Percentiles rank a stretch among this genome's conserved stretches.
Evolutionary conservation across 2,888 invertebrate genomes (phyloP).

Genomic region (Calliphora vomitoria): DNA sequence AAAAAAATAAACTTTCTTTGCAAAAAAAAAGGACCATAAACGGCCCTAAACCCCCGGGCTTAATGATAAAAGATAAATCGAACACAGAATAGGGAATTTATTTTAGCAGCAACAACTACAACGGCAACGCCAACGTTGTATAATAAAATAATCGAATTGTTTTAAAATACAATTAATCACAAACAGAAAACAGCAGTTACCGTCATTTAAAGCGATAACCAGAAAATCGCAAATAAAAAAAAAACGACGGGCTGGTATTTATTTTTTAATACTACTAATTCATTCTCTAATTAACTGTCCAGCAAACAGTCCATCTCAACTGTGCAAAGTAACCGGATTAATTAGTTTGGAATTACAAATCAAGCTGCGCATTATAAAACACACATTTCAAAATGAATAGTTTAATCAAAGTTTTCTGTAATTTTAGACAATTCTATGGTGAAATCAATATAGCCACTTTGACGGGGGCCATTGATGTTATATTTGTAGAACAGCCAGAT

Average conservation of each 20-base stretch:
- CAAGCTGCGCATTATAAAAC: neutral
- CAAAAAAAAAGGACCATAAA: slow-evolving; percentile 16
- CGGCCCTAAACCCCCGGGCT: neutral
- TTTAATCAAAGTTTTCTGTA: slow-evolving; percentile 85
- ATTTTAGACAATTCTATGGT: slow-evolving; percentile 98
- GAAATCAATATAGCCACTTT: slow-evolving; percentile 99
- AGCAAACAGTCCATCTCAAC: neutral
- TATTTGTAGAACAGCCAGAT: slow-evolving; percentile 98
- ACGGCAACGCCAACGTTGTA: slow-evolving; percentile 10
- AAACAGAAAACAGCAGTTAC: neutral
- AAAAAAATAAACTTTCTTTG: slow-evolving; percentile 64
- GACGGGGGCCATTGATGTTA: slow-evolving; percentile 99
- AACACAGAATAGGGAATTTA: slow-evolving; percentile 19
- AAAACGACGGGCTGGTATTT: slow-evolving; percentile 11
- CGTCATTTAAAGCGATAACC: slow-evolving; percentile 38
- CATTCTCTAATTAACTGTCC: slow-evolving; percentile 19
- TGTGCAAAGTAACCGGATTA: neutral
- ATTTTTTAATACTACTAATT: slow-evolving; percentile 1
- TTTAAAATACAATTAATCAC: slow-evolving; percentile 21
- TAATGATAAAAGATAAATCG: neutral
- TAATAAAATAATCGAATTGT: too few relatives aligned
- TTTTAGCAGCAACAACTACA: slow-evolving; percentile 1
- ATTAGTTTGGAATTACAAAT: neutral
- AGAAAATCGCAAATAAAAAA: slow-evolving; percentile 14
- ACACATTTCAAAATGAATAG: slow-evolving; percentile 81